Percentiles rank a stretch among this genome's conserved stretches.
phyloP scores from a whole-genome alignment of 37 sponge, comb jelly and placozoan species.

The Petrosia ficiformis region DNA sequence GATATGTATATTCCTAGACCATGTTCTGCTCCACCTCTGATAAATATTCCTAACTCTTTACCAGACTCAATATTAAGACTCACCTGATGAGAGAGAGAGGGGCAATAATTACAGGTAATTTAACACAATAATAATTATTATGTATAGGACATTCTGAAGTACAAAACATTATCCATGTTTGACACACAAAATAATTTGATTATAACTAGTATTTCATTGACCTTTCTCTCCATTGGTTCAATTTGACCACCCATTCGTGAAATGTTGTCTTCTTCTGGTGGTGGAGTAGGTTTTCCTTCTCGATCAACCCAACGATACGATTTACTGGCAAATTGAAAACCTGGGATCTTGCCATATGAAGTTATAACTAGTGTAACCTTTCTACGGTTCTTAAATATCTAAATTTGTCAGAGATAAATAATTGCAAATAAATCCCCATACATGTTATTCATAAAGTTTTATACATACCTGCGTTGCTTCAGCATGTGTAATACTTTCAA shows the following conservation, averaged over 20 bases:
- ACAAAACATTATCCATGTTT: neutral
- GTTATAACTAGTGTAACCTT: constrained; percentile 50
- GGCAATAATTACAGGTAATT: neutral
- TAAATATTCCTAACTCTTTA: constrained; percentile 61
- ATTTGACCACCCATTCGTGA: neutral
- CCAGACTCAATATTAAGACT: constrained; percentile 49
- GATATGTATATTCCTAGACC: constrained; percentile 81
- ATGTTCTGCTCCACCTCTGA: constrained; percentile 77
- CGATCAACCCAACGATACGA: constrained; percentile 67
- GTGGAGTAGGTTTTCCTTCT: constrained; percentile 52
- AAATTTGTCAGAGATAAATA: neutral
- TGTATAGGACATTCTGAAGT: neutral
- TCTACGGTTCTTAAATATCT: constrained; percentile 45
- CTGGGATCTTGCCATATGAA: constrained; percentile 43
- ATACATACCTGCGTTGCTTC: constrained; percentile 57
- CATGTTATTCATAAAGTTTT: neutral
- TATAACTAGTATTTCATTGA: neutral
- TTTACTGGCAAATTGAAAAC: constrained; percentile 41
- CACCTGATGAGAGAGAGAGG: constrained; percentile 24
- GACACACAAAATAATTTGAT: neutral
- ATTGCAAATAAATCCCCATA: neutral
- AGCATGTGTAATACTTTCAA: constrained; percentile 44
- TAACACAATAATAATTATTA: neutral
- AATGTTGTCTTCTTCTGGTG: constrained; percentile 29
- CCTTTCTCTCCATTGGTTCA: constrained; percentile 55